Percentiles rank a stretch among this genome's conserved stretches.
These are phyloP conservation scores for Hucho hucho DNA, from an alignment of 2,113 vertebrate genomes.

Conservation along the genomic window DNA sequence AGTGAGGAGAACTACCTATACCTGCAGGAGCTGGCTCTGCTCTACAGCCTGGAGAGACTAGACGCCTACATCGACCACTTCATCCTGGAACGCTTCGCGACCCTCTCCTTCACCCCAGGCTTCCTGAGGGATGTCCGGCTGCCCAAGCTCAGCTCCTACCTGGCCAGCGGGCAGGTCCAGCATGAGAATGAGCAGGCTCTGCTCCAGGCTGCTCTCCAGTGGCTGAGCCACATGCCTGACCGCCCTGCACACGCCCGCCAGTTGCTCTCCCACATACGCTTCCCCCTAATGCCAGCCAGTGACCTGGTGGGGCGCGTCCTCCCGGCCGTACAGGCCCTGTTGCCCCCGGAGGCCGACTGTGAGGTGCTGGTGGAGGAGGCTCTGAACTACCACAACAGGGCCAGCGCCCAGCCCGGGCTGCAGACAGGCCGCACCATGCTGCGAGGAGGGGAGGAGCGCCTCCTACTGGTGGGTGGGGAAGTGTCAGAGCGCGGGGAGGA, in stretches of 20 bases:
- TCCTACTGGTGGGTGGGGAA: constrained; percentile 92
- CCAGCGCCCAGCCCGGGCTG: constrained; percentile 83
- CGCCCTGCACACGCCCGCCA: constrained; percentile 73
- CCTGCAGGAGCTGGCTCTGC: constrained; percentile 88
- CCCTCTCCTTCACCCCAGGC: constrained; percentile 81
- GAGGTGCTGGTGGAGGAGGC: constrained; percentile 88
- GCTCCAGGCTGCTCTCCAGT: constrained; percentile 85
- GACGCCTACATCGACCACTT: constrained; percentile 87
- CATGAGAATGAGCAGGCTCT: constrained; percentile 85
- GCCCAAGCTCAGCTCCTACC: constrained; percentile 82
- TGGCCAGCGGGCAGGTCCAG: constrained; percentile 83
- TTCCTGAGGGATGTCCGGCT: constrained; percentile 84
- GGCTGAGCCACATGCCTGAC: constrained; percentile 83
- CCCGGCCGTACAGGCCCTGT: constrained; percentile 78
- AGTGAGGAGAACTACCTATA: constrained; percentile 92
- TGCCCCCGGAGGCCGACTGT: constrained; percentile 82
- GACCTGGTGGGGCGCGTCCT: constrained; percentile 60
- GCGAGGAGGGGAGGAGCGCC: constrained; percentile 75
- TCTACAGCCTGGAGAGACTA: constrained; percentile 89
- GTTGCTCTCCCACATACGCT: constrained; percentile 84
- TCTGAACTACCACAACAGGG: constrained; percentile 78
- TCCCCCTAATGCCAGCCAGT: too few species aligned
- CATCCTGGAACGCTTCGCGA: constrained; percentile 82
- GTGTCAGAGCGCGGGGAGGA: constrained; percentile 91
- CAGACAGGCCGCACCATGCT: constrained; percentile 73